Evolutionary conservation across 2,888 invertebrate genomes (phyloP).

Genomic region (Andrena marginata): DNA sequence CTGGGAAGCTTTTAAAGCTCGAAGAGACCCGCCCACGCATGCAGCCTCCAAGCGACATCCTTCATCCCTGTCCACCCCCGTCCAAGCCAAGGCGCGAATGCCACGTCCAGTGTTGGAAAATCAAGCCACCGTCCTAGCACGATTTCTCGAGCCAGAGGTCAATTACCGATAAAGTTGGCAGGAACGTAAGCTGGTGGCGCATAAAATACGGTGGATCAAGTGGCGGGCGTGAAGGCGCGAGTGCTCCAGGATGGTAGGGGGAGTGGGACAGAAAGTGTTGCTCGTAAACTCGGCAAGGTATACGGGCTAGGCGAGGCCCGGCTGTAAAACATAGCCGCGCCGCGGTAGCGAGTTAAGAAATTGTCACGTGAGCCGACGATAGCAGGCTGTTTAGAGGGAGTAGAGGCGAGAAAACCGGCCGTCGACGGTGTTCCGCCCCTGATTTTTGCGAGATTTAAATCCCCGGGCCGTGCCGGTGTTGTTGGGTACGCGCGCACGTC

Average conservation of each 20-base stretch:
- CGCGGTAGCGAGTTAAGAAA: constrained; percentile 66
- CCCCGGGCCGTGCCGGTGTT: neutral
- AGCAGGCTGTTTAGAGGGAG: constrained; percentile 19
- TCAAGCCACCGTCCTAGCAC: constrained; percentile 31
- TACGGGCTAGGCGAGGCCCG: constrained; percentile 35
- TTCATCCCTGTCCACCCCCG: too few species aligned
- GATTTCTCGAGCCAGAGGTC: constrained; percentile 61
- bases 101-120: constrained; percentile 24
- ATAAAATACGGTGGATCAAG: constrained; percentile 52
- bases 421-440: constrained; percentile 28
- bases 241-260: constrained; percentile 7
- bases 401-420: constrained; percentile 41
- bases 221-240: neutral
- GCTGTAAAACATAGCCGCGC: constrained; percentile 59
- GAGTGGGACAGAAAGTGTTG: constrained; percentile 47
- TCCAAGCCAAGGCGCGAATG: neutral
- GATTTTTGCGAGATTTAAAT: constrained; percentile 69
- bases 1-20: too few species aligned
- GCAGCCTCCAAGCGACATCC: too few species aligned
- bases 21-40: too few species aligned
- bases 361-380: constrained; percentile 69
- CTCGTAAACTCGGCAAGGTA: constrained; percentile 63
- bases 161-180: constrained; percentile 69
- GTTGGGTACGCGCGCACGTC: constrained; percentile 20
- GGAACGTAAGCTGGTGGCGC: constrained; percentile 59